A percentile compares a stretch with the other conserved stretches of the same genome.
Conservation (phyloP, 2,113 vertebrate species). For the Circaetus cinerascens region DNA sequence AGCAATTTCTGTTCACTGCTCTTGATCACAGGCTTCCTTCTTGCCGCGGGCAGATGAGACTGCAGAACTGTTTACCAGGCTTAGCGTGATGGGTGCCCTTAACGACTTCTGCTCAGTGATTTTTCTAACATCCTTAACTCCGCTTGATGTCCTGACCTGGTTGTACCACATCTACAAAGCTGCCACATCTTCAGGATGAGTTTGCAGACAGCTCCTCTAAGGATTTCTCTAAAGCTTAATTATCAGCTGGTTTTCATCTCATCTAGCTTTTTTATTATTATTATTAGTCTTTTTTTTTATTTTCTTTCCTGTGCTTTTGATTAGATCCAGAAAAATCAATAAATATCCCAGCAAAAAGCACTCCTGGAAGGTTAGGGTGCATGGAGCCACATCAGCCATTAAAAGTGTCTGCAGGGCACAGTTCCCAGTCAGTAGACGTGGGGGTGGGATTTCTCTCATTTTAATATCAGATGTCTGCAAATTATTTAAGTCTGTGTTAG, state of each 20-base stretch:
- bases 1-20: background rate
- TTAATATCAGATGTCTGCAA: slow-evolving; percentile 56
- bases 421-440: background rate
- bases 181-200: background rate
- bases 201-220: background rate
- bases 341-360: background rate
- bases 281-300: background rate
- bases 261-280: background rate
- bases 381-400: background rate
- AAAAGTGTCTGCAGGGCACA: slow-evolving; percentile 14
- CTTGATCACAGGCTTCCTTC: background rate
- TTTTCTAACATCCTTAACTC: background rate
- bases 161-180: background rate
- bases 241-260: background rate
- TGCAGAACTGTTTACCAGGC: background rate
- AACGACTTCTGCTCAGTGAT: background rate
- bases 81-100: background rate
- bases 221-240: background rate
- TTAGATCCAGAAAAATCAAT: background rate
- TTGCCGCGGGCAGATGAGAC: background rate
- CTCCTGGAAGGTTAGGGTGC: background rate
- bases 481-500: slow-evolving; percentile 41
- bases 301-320: background rate
- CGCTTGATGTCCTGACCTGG: background rate
- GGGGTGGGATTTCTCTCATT: slow-evolving; percentile 33